A percentile compares a stretch with the other conserved stretches of the same genome.
phyloP scores from a whole-genome alignment of 2,888 invertebrate genomes.

The Bhutanitis thaidina region DNA sequence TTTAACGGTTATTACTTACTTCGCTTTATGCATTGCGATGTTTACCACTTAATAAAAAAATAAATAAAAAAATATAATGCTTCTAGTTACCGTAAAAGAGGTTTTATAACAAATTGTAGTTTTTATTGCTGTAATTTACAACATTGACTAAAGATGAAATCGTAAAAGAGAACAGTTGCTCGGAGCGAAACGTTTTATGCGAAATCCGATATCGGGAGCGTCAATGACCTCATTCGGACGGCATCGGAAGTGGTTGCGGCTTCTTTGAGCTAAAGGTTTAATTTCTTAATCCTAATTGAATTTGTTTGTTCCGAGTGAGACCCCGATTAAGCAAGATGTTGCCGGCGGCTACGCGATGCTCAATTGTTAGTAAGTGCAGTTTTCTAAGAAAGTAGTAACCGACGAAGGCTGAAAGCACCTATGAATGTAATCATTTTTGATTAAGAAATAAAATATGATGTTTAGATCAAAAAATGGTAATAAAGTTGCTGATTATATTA shows the following conservation, averaged over 20 bases:
- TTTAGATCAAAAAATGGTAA: not conserved
- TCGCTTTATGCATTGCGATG: not conserved
- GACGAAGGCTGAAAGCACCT: constrained; percentile 51
- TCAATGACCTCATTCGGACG: constrained; percentile 51
- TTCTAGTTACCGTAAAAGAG: constrained; percentile 9
- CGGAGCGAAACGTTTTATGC: constrained; percentile 40
- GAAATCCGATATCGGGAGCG: constrained; percentile 46
- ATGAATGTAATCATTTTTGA: constrained; percentile 50
- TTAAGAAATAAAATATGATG: constrained; percentile 16
- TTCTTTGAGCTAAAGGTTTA: constrained; percentile 59
- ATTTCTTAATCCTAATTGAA: constrained; percentile 78
- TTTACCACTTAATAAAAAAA: constrained; percentile 14
- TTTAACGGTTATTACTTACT: constrained; percentile 2
- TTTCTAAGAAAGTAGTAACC: constrained; percentile 40
- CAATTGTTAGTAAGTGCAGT: constrained; percentile 46
- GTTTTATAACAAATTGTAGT: constrained; percentile 12
- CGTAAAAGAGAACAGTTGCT: constrained; percentile 37
- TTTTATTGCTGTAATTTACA: constrained; percentile 18
- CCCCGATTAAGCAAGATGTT: constrained; percentile 54
- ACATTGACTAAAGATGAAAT: constrained; percentile 24
- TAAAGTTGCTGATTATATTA: too few species aligned
- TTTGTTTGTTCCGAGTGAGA: constrained; percentile 66
- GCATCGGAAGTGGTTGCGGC: constrained; percentile 55
- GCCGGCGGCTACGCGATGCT: constrained; percentile 41
- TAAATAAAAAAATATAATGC: not conserved